phyloP scores from a whole-genome alignment of 2,113 vertebrate genomes.

The Antigone vipio region DNA sequence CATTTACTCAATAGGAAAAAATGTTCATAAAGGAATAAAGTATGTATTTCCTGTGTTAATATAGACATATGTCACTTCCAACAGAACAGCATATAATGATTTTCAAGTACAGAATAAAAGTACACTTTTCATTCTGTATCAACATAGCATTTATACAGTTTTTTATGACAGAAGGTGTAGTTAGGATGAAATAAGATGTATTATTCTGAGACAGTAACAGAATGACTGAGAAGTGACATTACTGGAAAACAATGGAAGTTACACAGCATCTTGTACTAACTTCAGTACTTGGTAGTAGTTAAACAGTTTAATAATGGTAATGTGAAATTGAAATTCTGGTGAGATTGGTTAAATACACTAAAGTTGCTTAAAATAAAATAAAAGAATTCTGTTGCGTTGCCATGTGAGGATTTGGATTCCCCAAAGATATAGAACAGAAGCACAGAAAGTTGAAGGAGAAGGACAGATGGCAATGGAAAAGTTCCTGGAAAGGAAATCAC shows the following conservation, averaged over 20 bases:
- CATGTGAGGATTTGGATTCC: not conserved
- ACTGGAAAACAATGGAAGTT: constrained; percentile 9
- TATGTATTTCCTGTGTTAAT: constrained; percentile 4
- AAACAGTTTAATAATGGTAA: not conserved
- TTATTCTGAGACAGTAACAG: constrained; percentile 38
- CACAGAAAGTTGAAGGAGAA: not conserved
- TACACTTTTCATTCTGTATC: constrained; percentile 20
- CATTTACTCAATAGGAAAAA: constrained; percentile 15
- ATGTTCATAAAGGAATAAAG: not conserved
- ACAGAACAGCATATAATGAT: constrained; percentile 29
- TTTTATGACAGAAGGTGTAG: constrained; percentile 14
- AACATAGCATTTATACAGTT: not conserved
- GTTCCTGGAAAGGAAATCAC: not conserved
- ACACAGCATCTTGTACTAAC: not conserved
- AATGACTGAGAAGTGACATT: constrained; percentile 17
- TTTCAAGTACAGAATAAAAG: not conserved
- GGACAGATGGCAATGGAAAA: not conserved
- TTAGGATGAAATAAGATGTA: constrained; percentile 34
- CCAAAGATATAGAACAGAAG: not conserved
- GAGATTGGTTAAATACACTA: not conserved
- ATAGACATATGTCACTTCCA: constrained; percentile 22
- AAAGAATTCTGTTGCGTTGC: not conserved
- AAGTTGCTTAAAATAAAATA: not conserved
- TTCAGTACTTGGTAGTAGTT: not conserved
- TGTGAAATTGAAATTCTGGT: not conserved